phyloP scores from a whole-genome alignment of 2,113 vertebrate genomes.

The Nansenia antarctica region DNA sequence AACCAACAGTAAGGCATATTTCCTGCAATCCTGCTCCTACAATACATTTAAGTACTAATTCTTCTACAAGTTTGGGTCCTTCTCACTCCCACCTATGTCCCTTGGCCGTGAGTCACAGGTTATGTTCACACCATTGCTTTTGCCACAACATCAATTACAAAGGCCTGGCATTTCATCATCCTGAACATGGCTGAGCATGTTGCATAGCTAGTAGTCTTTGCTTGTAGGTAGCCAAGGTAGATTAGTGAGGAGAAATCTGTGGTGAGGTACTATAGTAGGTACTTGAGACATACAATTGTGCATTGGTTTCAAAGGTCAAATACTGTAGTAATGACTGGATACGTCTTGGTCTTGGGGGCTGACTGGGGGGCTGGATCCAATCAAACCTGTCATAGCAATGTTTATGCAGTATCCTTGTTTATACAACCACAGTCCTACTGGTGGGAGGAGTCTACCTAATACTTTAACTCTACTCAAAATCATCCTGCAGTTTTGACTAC shows the following conservation, averaged over 20 bases:
- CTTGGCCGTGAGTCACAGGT: no score
- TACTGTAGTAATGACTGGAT: background rate
- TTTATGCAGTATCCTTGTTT: background rate
- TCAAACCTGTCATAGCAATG: background rate
- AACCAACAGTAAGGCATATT: no score
- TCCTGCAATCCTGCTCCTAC: no score
- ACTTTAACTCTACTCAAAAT: no score
- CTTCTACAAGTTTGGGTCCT: no score
- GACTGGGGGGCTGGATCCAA: background rate
- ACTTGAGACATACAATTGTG: background rate
- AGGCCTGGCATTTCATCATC: no score
- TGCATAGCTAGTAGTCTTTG: background rate
- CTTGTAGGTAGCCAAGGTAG: background rate
- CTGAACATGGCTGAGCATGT: background rate
- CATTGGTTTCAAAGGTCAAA: background rate
- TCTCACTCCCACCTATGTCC: no score
- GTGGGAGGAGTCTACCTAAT: no score
- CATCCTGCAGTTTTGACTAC: no score
- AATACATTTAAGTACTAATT: no score
- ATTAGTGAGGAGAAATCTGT: background rate
- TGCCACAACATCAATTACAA: background rate
- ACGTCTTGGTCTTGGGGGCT: no score
- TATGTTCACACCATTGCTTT: no score
- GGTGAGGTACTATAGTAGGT: background rate
- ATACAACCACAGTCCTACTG: background rate